Conservation (phyloP, 2,113 vertebrate species). For the Podarcis raffonei region DNA sequence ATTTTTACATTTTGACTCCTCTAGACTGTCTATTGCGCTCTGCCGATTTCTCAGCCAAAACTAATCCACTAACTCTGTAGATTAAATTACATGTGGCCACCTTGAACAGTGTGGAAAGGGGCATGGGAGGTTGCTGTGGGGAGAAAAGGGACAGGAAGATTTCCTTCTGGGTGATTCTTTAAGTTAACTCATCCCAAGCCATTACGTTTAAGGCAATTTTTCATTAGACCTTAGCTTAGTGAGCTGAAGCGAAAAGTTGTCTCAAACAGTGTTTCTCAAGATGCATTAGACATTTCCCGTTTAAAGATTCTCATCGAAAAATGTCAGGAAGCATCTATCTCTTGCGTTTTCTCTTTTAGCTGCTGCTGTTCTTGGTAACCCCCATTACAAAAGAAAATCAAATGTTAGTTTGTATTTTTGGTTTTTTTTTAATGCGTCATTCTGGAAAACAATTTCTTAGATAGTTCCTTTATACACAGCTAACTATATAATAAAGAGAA, state of each 20-base stretch:
- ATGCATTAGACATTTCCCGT: not conserved
- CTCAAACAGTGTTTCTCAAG: no score
- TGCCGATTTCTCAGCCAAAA: no score
- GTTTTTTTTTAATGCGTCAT: no score
- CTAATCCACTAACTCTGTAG: no score
- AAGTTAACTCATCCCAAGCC: not conserved
- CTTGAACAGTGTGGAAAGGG: not conserved
- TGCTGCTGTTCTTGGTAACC: not conserved
- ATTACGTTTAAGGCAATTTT: no score
- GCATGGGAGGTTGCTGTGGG: not conserved
- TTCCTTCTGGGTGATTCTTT: not conserved
- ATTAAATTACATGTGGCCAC: no score
- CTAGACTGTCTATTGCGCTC: no score
- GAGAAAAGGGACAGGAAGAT: not conserved
- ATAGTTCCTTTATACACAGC: not conserved
- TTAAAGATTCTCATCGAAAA: not conserved
- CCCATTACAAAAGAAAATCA: not conserved
- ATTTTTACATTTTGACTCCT: no score
- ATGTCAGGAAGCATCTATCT: not conserved
- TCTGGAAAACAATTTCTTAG: not conserved
- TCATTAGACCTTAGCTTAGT: no score
- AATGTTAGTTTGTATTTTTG: no score
- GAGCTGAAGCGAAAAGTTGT: no score
- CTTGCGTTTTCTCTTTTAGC: not conserved
- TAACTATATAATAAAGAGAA: not conserved